Conservation (phyloP, 2,113 vertebrate species). For the Gadus macrocephalus region DNA sequence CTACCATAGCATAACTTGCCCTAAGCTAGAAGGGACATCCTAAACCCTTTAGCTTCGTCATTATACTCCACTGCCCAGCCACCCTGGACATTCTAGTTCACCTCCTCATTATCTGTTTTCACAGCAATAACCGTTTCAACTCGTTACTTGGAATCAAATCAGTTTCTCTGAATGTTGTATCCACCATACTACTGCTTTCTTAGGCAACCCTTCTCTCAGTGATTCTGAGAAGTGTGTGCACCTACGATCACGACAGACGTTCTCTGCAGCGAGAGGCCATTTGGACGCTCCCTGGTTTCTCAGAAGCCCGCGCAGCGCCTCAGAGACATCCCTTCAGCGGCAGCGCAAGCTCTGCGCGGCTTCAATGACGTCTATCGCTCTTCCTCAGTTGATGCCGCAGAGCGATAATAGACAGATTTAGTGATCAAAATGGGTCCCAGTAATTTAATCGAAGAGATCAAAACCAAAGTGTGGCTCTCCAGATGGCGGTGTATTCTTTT, state of each 20-base stretch:
- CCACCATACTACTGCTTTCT: conserved; percentile 31
- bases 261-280: conserved; percentile 39
- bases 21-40: too few relatives aligned
- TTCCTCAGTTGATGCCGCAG: conserved; percentile 53
- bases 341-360: too few relatives aligned
- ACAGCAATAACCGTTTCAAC: conserved; percentile 14
- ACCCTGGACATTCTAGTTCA: too few relatives aligned
- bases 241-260: conserved; percentile 53
- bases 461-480: background rate
- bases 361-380: too few relatives aligned
- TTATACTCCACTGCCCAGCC: too few relatives aligned
- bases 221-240: conserved; percentile 59
- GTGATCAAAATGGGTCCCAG: conserved; percentile 45
- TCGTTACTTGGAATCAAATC: conserved; percentile 43
- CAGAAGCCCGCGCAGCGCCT: conserved; percentile 58
- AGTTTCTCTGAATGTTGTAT: conserved; percentile 52
- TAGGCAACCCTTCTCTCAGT: conserved; percentile 39
- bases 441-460: conserved; percentile 9
- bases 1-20: too few relatives aligned
- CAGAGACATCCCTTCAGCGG: conserved; percentile 10
- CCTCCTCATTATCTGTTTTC: too few relatives aligned
- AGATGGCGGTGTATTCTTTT: conserved; percentile 8
- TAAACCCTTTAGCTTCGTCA: too few relatives aligned
- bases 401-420: conserved; percentile 34
- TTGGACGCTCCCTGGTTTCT: conserved; percentile 47